These are phyloP conservation scores for Neofelis nebulosa DNA, from an alignment of 2,113 vertebrate species.

Conservation along the genomic window DNA sequence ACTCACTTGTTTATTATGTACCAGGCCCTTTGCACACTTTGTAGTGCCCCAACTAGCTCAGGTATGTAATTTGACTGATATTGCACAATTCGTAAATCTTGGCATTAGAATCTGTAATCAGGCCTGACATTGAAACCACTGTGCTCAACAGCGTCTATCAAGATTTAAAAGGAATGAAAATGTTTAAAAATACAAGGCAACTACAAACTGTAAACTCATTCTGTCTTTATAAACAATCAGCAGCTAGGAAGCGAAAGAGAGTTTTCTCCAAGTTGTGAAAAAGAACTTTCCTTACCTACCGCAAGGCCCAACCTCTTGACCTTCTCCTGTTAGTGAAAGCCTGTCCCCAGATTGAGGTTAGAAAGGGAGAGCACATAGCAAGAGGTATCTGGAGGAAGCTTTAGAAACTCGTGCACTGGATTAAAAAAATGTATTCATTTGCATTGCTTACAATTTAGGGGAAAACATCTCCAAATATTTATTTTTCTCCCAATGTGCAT, in stretches of 20 bases:
- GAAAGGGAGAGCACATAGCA: fast-evolving
- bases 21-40: not conserved
- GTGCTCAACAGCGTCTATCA: not conserved
- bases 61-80: not conserved
- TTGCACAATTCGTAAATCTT: not conserved
- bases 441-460: not conserved
- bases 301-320: not conserved
- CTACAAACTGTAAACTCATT: not conserved
- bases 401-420: not conserved
- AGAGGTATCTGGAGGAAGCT: not conserved
- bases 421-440: not conserved
- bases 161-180: not conserved
- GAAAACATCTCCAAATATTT: not conserved
- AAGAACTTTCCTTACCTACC: not conserved
- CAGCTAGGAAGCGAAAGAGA: not conserved
- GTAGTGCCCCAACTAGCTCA: not conserved
- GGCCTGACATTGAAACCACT: not conserved
- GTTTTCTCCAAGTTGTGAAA: not conserved
- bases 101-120: not conserved
- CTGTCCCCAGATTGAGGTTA: not conserved
- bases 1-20: not conserved
- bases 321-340: fast-evolving
- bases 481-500: not conserved
- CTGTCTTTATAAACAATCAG: not conserved
- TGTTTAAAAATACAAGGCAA: not conserved